Percentiles rank a stretch among this genome's conserved stretches.
These are phyloP conservation scores for Prionchulus punctatus DNA, from an alignment of 2,888 invertebrate genomes.

Conservation along the genomic window DNA sequence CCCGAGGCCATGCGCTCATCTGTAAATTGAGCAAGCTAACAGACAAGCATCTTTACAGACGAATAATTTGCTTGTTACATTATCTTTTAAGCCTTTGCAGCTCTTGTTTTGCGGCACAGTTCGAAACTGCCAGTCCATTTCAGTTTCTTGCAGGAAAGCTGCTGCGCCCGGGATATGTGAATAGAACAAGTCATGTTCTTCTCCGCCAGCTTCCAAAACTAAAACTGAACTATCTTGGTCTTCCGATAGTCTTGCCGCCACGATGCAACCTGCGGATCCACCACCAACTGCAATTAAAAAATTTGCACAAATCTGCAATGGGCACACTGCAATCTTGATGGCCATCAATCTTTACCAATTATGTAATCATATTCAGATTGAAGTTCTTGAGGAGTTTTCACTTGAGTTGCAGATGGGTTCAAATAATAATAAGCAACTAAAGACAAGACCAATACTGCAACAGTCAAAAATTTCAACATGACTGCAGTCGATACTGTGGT, in stretches of 20 bases:
- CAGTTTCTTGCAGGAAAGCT: conserved; percentile 15
- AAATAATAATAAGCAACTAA: no score
- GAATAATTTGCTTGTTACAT: conserved; percentile 17
- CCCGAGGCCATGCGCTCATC: conserved; percentile 21
- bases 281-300: conserved; percentile 28
- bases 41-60: no score
- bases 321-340: no score
- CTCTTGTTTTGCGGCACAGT: conserved; percentile 22
- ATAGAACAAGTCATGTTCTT: neutral
- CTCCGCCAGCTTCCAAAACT: conserved; percentile 16
- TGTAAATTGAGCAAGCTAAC: conserved; percentile 20
- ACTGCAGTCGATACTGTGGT: no score
- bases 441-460: no score
- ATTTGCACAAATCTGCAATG: no score
- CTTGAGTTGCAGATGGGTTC: no score
- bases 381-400: no score
- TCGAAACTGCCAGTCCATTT: conserved; percentile 23
- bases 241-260: conserved; percentile 27
- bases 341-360: no score
- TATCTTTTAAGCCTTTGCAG: conserved; percentile 16
- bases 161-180: conserved; percentile 18
- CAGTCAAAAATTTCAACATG: no score
- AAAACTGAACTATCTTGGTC: conserved; percentile 20
- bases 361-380: no score
- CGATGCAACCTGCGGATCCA: conserved; percentile 27